Base-by-base conservation (phyloP, 2,888 invertebrate genomes). In the Cremastinae sp. region DNA sequence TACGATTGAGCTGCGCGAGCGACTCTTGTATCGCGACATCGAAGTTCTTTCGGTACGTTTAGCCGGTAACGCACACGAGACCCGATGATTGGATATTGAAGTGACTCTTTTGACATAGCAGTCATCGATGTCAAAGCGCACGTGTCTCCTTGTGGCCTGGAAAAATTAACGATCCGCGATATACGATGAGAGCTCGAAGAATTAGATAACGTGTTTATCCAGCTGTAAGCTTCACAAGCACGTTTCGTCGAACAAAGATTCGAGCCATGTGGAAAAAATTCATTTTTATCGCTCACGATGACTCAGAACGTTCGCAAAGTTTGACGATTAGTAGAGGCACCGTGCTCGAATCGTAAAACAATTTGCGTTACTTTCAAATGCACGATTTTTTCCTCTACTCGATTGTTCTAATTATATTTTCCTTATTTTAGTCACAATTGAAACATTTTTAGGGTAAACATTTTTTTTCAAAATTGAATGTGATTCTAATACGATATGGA, bases 131-230 rank as follows among this genome's bases (percentile, higher is more conserved):
- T 45, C 22, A 58, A 62, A 12, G 22, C 22, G 22, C 35, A 43
- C 12, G 10, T 58, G 45, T 64, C 69, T 62, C 47, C 37, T 35
- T 68, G 22, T 56, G 14, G 16, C 7, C 18, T 12, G 10, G 16
- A 10, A 51, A 10, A 65, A 53, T 59, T 72, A 62, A 71, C 62
- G 71, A 68, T 56, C 62, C 37, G 61, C 43, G 72, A 71, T 72
- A 66, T n/a, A n/a, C n/a, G n/a, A n/a, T 49, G 49, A 22, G 39
- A 35, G 14, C 37, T 37, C 18, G 14, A 9, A 49, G 49, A 47
- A 53, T 51, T 39, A 53, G 22, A n/a, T n/a, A 69, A 49, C 41
- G 56, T 69, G 49, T 49, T 22, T 16, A 35, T 37, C 10, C 47
- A 47, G 45, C 49, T n/a, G 18, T 35, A 49, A 12, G 51, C 49